Evolutionary conservation across 2,113 vertebrate genomes (phyloP).

Genomic region (Agapornis roseicollis): DNA sequence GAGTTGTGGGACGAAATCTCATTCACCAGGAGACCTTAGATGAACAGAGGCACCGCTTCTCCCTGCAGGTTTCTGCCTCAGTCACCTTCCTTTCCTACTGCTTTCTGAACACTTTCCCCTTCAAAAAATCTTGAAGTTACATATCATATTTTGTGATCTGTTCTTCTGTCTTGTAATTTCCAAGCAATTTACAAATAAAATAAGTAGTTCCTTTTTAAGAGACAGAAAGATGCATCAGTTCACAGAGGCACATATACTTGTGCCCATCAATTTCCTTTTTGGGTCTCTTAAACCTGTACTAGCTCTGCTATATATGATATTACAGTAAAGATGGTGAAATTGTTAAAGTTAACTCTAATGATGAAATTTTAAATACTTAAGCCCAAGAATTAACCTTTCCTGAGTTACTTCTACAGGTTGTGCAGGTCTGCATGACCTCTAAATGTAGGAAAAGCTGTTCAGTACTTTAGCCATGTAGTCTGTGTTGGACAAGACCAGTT

Average conservation of each 20-base stretch:
- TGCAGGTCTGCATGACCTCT: fast-evolving
- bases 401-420: not conserved
- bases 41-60: not conserved
- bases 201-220: not conserved
- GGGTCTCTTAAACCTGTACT: not conserved
- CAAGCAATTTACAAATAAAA: not conserved
- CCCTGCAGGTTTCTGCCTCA: not conserved
- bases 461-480: not conserved
- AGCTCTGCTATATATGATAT: not conserved
- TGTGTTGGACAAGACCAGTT: not conserved
- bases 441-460: not conserved
- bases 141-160: not conserved
- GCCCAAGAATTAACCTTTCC: not conserved
- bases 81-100: not conserved
- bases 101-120: not conserved
- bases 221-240: not conserved
- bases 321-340: not conserved
- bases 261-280: not conserved
- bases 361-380: not conserved
- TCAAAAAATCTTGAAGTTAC: not conserved
- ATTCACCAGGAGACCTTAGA: not conserved
- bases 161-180: not conserved
- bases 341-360: not conserved
- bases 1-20: not conserved
- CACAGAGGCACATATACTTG: no score